Percentiles rank a stretch among this genome's conserved stretches.
These are phyloP conservation scores for Pseudococcus longispinus DNA, from an alignment of 2,888 invertebrate genomes.

Conservation along the genomic window DNA sequence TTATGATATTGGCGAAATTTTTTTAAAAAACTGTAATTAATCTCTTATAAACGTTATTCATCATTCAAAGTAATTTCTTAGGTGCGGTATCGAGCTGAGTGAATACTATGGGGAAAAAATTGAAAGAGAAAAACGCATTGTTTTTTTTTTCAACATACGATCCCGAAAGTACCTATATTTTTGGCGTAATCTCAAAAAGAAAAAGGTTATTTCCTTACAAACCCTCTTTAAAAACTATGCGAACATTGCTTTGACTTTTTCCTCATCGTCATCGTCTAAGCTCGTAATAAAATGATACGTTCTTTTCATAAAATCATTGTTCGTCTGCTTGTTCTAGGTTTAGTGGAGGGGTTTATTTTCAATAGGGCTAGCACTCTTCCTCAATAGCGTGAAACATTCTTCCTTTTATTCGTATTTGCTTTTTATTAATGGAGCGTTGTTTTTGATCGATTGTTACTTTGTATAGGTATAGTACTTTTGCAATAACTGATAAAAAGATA, in stretches of 20 bases:
- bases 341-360: slow-evolving; percentile 19
- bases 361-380: slow-evolving; percentile 21
- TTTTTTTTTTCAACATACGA: background rate
- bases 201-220: slow-evolving; percentile 44
- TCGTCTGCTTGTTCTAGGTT: slow-evolving; percentile 36
- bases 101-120: background rate
- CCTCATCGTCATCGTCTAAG: slow-evolving; percentile 16
- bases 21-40: slow-evolving; percentile 18
- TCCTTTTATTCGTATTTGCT: slow-evolving; percentile 43
- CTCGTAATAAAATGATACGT: slow-evolving; percentile 38
- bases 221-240: slow-evolving; percentile 30
- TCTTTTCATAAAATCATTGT: slow-evolving; percentile 40
- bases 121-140: background rate
- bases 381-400: slow-evolving; percentile 29
- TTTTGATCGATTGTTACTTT: slow-evolving; percentile 46
- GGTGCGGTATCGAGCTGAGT: background rate
- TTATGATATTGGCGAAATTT: background rate
- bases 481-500: slow-evolving; percentile 35
- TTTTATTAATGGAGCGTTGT: slow-evolving; percentile 45
- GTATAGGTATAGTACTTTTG: slow-evolving; percentile 12
- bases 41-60: slow-evolving; percentile 4
- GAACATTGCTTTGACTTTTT: slow-evolving; percentile 41
- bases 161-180: background rate
- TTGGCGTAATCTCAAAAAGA: slow-evolving; percentile 45
- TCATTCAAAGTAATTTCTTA: slow-evolving; percentile 8